phyloP scores from a whole-genome alignment of 1,140 invertebrate genomes.

The Cotesia typhae region DNA sequence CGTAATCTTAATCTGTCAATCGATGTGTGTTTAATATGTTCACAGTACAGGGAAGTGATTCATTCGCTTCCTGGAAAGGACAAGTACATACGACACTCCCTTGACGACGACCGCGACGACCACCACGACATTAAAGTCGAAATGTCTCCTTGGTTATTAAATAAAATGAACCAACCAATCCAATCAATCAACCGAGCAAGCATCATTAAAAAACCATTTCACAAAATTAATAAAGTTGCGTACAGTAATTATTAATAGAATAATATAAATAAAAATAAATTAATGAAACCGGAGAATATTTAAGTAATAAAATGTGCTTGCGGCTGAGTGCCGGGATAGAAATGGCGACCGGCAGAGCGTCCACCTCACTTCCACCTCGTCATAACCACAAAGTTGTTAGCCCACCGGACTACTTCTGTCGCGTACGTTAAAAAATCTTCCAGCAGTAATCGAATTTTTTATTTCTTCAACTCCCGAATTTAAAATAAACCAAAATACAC shows the following conservation, averaged over 20 bases:
- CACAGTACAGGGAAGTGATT: conserved; percentile 42
- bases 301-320: conserved; percentile 23
- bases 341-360: conserved; percentile 62
- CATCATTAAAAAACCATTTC: not conserved
- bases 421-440: not conserved
- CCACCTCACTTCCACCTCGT: conserved; percentile 42
- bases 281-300: not conserved
- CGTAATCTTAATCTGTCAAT: conserved; percentile 36
- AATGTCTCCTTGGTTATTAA: not conserved
- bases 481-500: not conserved
- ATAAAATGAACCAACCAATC: too few species aligned
- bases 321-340: conserved; percentile 49
- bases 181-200: not conserved
- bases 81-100: conserved; percentile 31
- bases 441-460: not conserved
- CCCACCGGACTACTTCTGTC: conserved; percentile 10
- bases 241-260: not conserved
- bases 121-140: not conserved
- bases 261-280: not conserved
- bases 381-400: conserved; percentile 51
- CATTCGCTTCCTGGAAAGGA: conserved; percentile 47
- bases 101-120: conserved; percentile 24
- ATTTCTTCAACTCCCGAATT: not conserved
- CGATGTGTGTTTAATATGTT: conserved; percentile 19
- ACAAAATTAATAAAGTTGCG: not conserved